Evolutionary conservation across 2,888 invertebrate genomes (phyloP), one percentile per base, ranked within the genome.

Genomic region (Ceraclea dissimilis): DNA sequence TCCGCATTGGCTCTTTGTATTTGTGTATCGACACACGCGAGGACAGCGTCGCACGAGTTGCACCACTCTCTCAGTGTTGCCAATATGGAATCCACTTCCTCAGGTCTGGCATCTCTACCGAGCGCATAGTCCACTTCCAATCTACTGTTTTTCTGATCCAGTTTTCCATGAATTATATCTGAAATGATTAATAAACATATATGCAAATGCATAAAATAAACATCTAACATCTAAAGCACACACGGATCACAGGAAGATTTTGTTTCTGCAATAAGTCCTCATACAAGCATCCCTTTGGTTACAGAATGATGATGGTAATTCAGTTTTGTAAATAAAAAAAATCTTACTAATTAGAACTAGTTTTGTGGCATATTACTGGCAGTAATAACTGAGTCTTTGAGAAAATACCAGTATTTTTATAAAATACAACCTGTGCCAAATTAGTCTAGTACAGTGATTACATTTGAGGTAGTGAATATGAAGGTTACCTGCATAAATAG

Each of bases 41-140:
- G 80, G 20, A 96, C 91, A 2, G 86, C 84, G 68, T 95, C 93
- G 68, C 95, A 97, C 1, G 89, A 79, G 61, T 88, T 84, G 68
- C 93, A 93, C 96, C 95, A 93, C 63, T 89, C 88, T 47, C 89
- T 85, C 20, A 93, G 73, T 8, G 90, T 91, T 58, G 85, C 82
- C 0, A 90, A 85, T 50, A 96, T 93, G 56, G 85, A 80, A 11
- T 85, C 80, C 0, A 95, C 83, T 67, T 94, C 92, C 52, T 88
- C 90, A 0, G 88, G 82, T 33, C 88, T 82, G 26, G 96, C 94
- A 67, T 98, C 97, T 17, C 97, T 80, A 0, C 96, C 96, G 33
- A 96, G 83, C 0, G 96, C 93, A 65, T 90, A 94, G 70, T 97
- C 96, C 1, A 97, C 88, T 73, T 97, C 96, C 34, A 97, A 78